Base-by-base conservation (phyloP, 2,797 vertebrate genomes). In the Epinephelus awoara region DNA sequence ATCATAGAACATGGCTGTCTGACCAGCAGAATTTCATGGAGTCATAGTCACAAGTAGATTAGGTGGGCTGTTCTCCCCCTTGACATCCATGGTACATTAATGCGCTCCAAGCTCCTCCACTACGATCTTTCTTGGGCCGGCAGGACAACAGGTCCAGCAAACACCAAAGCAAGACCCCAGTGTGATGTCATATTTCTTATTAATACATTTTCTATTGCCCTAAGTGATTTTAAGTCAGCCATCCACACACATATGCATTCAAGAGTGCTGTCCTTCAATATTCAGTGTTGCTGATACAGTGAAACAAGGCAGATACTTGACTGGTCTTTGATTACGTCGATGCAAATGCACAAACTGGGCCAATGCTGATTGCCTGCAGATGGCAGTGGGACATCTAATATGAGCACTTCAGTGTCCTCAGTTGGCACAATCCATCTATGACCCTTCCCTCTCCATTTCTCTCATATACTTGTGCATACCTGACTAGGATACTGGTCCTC, bases 401-500 rank as follows among this genome's bases (percentile, higher is more conserved):
- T 23, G 57, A 68, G 34, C 17, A 9, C 14, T 55, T 44, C 12
- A 13, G 5, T 55, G n/a, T 70, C 49, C 71, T 67, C 64, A 75
- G 70, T 54, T 70, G 40, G 23, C 29, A 29, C 44, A 63, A 77
- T 70, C 50, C 47, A 57, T 38, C 42, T 27, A 56, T 64, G 64
- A 49, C 56, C 56, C n/a, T 49, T 9, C 21, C 47, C 17, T 14
- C 54, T 9, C 17, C 47, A 15, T 18, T 44, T 40, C 15, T 18
- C 12, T 75, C 13, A 47, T 59, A 70, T 34, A 10, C 10, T 51
- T 10, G 19, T 23, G 55, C 49, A 56, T 21, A 59, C 42, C 52
- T 93, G 67, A 97, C 95, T 4, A 91, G 86, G 0, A 94, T 92
- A 0, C 95, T 94, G 51, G 92, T 75, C 86, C 94, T 96, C 85